A percentile compares a stretch with the other conserved stretches of the same genome.
phyloP scores from a whole-genome alignment of 2,797 vertebrate genomes.

The Megaceryle alcyon region DNA sequence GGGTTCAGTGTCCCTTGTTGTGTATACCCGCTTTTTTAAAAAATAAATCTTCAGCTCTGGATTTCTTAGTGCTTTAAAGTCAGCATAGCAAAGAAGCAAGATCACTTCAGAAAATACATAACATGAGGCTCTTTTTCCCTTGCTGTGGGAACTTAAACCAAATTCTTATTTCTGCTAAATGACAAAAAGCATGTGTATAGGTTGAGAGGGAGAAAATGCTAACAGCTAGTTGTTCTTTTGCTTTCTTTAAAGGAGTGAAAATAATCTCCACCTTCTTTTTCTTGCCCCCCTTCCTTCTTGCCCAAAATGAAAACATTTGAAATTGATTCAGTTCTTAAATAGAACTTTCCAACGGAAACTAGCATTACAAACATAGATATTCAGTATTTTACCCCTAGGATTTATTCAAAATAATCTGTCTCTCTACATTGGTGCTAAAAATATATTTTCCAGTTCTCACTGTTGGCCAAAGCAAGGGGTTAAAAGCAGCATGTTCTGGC shows the following conservation, averaged over 20 bases:
- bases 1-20: constrained; percentile 77
- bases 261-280: constrained; percentile 50
- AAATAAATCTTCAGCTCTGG: constrained; percentile 52
- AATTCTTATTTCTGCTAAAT: constrained; percentile 34
- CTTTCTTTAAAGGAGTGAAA: constrained; percentile 32
- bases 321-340: constrained; percentile 68
- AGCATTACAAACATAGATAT: constrained; percentile 67
- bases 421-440: constrained; percentile 47
- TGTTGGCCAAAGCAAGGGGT: constrained; percentile 60
- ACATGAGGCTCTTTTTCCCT: constrained; percentile 32
- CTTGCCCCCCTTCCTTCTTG: neutral
- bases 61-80: constrained; percentile 48
- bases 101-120: constrained; percentile 66
- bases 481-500: constrained; percentile 28
- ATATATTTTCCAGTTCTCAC: constrained; percentile 52
- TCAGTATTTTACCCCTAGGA: constrained; percentile 67
- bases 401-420: constrained; percentile 57
- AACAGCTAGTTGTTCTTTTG: constrained; percentile 30
- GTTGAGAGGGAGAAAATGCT: neutral
- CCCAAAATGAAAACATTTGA: constrained; percentile 63
- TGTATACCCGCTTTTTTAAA: constrained; percentile 55
- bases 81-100: constrained; percentile 26
- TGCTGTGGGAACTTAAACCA: constrained; percentile 39
- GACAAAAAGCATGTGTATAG: constrained; percentile 50
- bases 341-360: constrained; percentile 69